Evolutionary conservation across 2,888 invertebrate species (phyloP).

Genomic region (Acanthosepion esculentum): DNA sequence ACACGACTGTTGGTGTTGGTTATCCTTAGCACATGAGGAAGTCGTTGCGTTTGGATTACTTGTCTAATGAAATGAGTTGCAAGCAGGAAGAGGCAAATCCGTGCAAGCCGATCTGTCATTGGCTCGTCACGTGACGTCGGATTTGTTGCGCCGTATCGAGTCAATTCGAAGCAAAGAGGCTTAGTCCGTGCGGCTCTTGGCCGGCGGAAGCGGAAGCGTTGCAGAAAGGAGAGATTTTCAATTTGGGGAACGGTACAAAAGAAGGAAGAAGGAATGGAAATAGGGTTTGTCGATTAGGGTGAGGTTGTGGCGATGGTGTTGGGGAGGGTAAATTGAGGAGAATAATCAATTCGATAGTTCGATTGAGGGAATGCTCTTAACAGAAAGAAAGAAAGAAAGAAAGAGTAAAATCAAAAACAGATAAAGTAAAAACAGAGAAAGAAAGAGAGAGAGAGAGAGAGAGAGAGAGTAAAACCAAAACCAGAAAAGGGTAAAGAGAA

Average conservation of each 20-base stretch:
- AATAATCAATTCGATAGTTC: not conserved
- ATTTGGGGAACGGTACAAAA: not conserved
- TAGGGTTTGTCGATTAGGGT: not conserved
- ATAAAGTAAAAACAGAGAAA: not conserved
- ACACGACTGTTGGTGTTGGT: not conserved
- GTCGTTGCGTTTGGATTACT: not conserved
- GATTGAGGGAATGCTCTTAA: not conserved
- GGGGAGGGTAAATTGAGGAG: not conserved
- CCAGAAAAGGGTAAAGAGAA: too few species aligned
- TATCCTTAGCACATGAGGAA: too few species aligned
- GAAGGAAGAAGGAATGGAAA: not conserved
- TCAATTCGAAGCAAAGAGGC: not conserved
- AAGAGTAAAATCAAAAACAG: too few species aligned
- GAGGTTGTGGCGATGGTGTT: not conserved
- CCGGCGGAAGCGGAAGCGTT: not conserved
- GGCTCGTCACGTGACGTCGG: slow-evolving; percentile 21
- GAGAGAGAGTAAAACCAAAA: too few species aligned
- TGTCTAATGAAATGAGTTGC: slow-evolving; percentile 5
- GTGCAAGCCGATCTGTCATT: slow-evolving; percentile 16
- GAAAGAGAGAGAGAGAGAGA: not conserved
- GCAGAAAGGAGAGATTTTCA: too few species aligned
- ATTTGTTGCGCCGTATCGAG: not conserved
- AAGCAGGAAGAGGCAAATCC: slow-evolving; percentile 17
- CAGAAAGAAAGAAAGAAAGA: not conserved
- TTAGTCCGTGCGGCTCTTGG: not conserved